These are phyloP conservation scores for Toxotes chatareus DNA, from an alignment of 2,113 vertebrate genomes.

Conservation along the genomic window DNA sequence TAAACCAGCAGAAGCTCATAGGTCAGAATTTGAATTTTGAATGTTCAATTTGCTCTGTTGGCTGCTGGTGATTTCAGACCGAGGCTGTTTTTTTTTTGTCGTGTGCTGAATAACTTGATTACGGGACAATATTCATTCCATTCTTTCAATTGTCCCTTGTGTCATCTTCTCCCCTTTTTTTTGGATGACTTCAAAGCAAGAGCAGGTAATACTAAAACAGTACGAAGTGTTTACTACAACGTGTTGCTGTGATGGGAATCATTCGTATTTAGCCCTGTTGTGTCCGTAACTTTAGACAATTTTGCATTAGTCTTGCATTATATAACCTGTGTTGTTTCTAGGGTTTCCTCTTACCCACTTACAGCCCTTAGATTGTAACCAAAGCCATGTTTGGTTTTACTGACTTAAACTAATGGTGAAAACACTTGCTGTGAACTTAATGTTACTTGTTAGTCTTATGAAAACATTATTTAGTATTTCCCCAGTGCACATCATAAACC, in stretches of 20 bases:
- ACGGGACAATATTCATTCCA: background rate
- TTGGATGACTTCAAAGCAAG: conserved; percentile 76
- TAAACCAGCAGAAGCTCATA: conserved; percentile 12
- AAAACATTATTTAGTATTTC: background rate
- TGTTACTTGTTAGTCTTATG: background rate
- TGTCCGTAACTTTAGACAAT: conserved; percentile 53
- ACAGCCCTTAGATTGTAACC: conserved; percentile 18
- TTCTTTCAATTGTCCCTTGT: conserved; percentile 41
- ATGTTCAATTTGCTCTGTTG: conserved; percentile 14
- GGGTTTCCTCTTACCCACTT: conserved; percentile 14
- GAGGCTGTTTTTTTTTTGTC: background rate
- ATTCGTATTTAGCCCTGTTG: conserved; percentile 19
- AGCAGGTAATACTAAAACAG: conserved; percentile 79
- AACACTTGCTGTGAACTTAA: background rate
- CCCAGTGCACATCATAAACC: background rate
- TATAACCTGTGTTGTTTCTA: conserved; percentile 38
- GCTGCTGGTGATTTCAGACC: background rate
- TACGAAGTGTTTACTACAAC: conserved; percentile 51
- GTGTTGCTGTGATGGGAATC: conserved; percentile 51
- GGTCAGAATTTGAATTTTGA: conserved; percentile 22
- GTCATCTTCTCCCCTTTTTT: conserved; percentile 47
- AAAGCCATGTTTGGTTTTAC: conserved; percentile 3
- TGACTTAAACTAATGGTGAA: conserved; percentile 8
- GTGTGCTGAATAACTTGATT: background rate
- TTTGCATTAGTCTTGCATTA: conserved; percentile 39